These are phyloP conservation scores for Portunus trituberculatus DNA, from an alignment of 1,140 invertebrate genomes.

Conservation along the genomic window DNA sequence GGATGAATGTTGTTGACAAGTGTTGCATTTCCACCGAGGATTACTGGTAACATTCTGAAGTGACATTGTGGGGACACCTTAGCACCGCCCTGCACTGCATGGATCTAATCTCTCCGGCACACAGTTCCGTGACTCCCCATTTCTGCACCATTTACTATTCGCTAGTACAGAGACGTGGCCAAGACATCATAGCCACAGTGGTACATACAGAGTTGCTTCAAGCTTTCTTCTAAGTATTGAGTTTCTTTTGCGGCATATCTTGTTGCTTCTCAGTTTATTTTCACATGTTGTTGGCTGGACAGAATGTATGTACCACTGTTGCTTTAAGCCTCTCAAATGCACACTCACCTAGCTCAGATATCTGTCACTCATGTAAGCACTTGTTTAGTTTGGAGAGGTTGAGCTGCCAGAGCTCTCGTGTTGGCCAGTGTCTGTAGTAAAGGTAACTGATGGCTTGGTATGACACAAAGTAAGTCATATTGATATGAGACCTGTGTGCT, in stretches of 20 bases:
- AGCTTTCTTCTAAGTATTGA: background rate
- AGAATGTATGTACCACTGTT: background rate
- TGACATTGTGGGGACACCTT: background rate
- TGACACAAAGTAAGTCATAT: background rate
- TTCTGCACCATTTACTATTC: background rate
- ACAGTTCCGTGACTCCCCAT: background rate
- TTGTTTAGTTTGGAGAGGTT: background rate
- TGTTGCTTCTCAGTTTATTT: background rate
- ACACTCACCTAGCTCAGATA: background rate
- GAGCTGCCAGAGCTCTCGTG: constrained; percentile 17
- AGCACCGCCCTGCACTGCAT: background rate
- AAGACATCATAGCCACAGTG: background rate
- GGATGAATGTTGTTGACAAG: background rate
- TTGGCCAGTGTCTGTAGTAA: constrained; percentile 46
- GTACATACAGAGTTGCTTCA: background rate
- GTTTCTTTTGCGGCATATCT: background rate
- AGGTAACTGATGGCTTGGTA: background rate
- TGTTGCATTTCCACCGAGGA: background rate
- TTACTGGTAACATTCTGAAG: background rate
- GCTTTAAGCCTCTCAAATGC: background rate
- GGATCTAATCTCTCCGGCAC: background rate
- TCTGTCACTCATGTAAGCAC: background rate
- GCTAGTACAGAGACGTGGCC: constrained; percentile 2
- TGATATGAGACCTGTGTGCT: background rate
- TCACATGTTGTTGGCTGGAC: background rate